phyloP scores from a whole-genome alignment of 2,888 invertebrate species.

The Stenodema calcarata region DNA sequence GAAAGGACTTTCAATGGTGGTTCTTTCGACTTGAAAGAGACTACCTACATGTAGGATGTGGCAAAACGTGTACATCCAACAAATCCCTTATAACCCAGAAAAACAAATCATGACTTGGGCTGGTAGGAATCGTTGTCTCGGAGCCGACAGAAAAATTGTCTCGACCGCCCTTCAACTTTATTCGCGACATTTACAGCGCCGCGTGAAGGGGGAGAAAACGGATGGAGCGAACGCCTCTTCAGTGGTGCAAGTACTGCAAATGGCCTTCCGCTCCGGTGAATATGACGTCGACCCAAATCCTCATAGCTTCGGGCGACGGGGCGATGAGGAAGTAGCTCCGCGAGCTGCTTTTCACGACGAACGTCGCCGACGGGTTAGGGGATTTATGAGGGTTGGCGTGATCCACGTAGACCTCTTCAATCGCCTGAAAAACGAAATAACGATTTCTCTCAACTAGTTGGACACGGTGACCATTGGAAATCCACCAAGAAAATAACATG shows the following conservation, averaged over 20 bases:
- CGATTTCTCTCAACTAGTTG: no score
- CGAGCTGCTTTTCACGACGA: conserved; percentile 92
- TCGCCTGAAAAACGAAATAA: conserved; percentile 70
- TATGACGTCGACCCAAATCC: conserved; percentile 96
- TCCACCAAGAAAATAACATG: no score
- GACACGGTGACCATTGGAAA: no score
- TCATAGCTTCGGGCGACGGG: conserved; percentile 90
- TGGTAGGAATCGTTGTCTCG: background rate
- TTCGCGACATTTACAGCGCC: conserved; percentile 24
- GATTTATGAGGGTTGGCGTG: conserved; percentile 91
- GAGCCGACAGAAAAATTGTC: background rate
- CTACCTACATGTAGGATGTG: background rate
- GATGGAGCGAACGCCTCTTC: background rate
- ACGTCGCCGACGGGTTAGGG: conserved; percentile 88
- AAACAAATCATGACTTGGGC: background rate
- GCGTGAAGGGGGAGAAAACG: background rate
- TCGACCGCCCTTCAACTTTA: background rate
- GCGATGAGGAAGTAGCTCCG: conserved; percentile 90
- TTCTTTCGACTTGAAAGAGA: background rate
- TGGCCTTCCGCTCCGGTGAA: conserved; percentile 93
- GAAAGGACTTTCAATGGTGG: background rate
- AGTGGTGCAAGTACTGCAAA: conserved; percentile 65
- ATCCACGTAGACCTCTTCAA: conserved; percentile 96
- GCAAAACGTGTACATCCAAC: background rate
- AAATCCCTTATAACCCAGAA: background rate